Percentiles rank a stretch among this genome's conserved stretches.
Evolutionary conservation across 92 coral and sea anemone genomes (phyloP).

Genomic region (Epizoanthus rinbou): DNA sequence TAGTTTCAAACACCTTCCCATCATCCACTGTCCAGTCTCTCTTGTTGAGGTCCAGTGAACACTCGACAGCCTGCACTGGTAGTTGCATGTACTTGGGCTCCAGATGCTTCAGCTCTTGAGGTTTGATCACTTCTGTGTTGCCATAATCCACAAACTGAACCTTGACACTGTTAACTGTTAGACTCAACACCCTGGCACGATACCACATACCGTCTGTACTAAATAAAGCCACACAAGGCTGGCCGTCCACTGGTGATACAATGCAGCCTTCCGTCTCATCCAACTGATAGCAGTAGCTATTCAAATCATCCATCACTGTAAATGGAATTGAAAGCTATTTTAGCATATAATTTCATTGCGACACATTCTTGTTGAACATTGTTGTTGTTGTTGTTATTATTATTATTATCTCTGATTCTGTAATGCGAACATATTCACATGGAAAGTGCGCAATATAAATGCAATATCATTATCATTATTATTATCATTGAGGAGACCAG

Average conservation of each 20-base stretch:
- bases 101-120: conserved; percentile 66
- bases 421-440: too few species aligned
- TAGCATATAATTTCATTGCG: background rate
- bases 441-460: too few species aligned
- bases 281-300: conserved; percentile 61
- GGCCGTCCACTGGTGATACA: conserved; percentile 74
- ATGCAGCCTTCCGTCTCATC: conserved; percentile 68
- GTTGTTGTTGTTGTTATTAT: too few species aligned
- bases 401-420: too few species aligned
- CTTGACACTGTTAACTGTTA: conserved; percentile 55
- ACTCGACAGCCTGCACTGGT: conserved; percentile 72
- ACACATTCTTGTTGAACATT: background rate
- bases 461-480: too few species aligned
- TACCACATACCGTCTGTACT: conserved; percentile 82
- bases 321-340: background rate
- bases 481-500: too few species aligned
- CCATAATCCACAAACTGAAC: conserved; percentile 93
- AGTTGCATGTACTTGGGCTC: conserved; percentile 69
- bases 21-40: conserved; percentile 77
- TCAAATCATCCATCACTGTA: conserved; percentile 86
- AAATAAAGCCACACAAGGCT: conserved; percentile 83
- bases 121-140: conserved; percentile 71
- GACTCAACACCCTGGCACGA: conserved; percentile 71
- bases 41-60: conserved; percentile 60
- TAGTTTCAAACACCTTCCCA: conserved; percentile 49